A percentile compares a stretch with the other conserved stretches of the same genome.
Evolutionary conservation across 1,140 invertebrate species (phyloP).

Genomic region (Leptopilina boulardi): DNA sequence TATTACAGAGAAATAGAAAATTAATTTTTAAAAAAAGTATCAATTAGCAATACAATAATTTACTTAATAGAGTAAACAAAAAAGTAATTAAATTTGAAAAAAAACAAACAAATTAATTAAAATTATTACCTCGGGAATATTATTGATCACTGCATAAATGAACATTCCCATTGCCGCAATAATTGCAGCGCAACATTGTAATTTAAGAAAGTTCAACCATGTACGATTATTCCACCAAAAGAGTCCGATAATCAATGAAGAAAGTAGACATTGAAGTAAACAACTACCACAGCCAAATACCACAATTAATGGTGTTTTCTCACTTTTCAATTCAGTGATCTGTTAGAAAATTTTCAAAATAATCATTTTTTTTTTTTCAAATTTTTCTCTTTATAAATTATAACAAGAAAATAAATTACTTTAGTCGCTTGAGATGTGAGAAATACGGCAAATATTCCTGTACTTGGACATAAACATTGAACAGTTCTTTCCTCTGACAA

Average conservation of each 20-base stretch:
- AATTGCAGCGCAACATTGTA: conserved; percentile 80
- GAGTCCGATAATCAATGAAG: conserved; percentile 76
- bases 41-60: conserved; percentile 19
- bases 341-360: conserved; percentile 39
- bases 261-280: conserved; percentile 77
- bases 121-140: conserved; percentile 75
- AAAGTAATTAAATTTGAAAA: no score
- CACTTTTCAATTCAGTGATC: conserved; percentile 58
- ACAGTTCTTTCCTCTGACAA: conserved; percentile 73
- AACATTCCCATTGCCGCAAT: conserved; percentile 80
- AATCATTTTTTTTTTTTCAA: no score
- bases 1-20: not conserved
- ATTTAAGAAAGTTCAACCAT: conserved; percentile 81
- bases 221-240: conserved; percentile 79
- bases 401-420: conserved; percentile 68
- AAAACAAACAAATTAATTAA: no score
- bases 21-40: not conserved
- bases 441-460: conserved; percentile 79
- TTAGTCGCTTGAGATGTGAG: conserved; percentile 76
- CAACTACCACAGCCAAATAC: conserved; percentile 80
- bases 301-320: conserved; percentile 74
- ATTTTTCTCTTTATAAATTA: no score
- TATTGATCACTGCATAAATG: conserved; percentile 78
- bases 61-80: no score
- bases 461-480: conserved; percentile 78